Percentiles rank a stretch among this genome's conserved stretches.
These are phyloP conservation scores for Cheilosia vernalis DNA, from an alignment of 2,888 invertebrate species.

Conservation along the genomic window DNA sequence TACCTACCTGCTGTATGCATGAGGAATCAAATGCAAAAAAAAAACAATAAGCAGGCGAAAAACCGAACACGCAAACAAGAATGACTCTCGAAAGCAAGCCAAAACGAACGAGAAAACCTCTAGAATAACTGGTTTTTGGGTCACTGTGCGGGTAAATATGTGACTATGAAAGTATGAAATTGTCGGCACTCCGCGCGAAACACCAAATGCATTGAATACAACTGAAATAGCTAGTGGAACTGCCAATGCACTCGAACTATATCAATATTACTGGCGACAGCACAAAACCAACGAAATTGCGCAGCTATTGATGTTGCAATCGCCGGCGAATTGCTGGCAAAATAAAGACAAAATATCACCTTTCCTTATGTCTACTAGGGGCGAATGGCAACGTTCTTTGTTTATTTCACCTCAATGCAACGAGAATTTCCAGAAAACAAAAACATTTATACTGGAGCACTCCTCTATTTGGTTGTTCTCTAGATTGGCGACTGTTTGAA, in stretches of 20 bases:
- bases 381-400: conserved; percentile 53
- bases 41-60: conserved; percentile 9
- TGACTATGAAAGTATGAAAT: conserved; percentile 55
- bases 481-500: conserved; percentile 88
- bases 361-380: conserved; percentile 69
- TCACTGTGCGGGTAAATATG: conserved; percentile 72
- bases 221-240: conserved; percentile 47
- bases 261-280: conserved; percentile 38
- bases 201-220: conserved; percentile 36
- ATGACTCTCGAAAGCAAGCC: conserved; percentile 14
- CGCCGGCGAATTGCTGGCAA: background rate
- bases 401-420: conserved; percentile 67
- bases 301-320: conserved; percentile 42
- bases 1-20: conserved; percentile 8
- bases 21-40: conserved; percentile 29
- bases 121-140: conserved; percentile 73
- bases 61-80: conserved; percentile 58
- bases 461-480: conserved; percentile 62
- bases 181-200: conserved; percentile 17
- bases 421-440: conserved; percentile 49
- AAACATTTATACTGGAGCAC: conserved; percentile 5
- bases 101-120: conserved; percentile 48
- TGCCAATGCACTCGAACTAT: conserved; percentile 30
- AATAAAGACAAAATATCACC: conserved; percentile 44
- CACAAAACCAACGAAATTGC: conserved; percentile 44